Percentiles rank a stretch among this genome's conserved stretches.
phyloP scores from a whole-genome alignment of 1,140 invertebrate species.

The Ceratina calcarata region DNA sequence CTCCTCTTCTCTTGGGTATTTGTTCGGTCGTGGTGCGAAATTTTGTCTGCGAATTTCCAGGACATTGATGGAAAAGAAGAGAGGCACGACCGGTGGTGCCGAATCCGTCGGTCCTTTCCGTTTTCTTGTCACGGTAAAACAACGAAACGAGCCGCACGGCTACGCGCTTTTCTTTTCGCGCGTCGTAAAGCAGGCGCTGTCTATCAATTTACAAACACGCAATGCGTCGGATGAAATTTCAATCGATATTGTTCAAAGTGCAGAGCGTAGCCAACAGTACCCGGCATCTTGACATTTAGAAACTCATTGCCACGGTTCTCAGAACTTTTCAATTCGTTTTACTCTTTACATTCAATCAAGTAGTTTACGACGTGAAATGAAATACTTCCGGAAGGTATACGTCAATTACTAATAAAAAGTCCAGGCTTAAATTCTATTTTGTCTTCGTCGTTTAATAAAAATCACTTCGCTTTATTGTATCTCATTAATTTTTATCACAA shows the following conservation, averaged over 20 bases:
- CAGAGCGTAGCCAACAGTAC: too few species aligned
- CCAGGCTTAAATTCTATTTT: too few species aligned
- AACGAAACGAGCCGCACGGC: not conserved
- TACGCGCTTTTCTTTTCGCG: not conserved
- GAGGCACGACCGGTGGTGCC: conserved; percentile 6
- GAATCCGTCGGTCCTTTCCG: conserved; percentile 6
- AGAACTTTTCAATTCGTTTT: too few species aligned
- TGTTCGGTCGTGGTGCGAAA: conserved; percentile 44
- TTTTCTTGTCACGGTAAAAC: conserved; percentile 2
- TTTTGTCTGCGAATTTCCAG: conserved; percentile 46
- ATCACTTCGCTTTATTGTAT: not conserved
- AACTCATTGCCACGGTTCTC: too few species aligned
- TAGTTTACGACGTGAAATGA: too few species aligned
- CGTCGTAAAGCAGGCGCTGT: not conserved
- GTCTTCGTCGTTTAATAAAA: not conserved
- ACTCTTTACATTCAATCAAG: too few species aligned
- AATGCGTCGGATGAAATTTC: too few species aligned
- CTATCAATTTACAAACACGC: not conserved
- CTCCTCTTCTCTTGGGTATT: conserved; percentile 3
- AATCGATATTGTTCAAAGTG: too few species aligned
- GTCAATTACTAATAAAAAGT: too few species aligned
- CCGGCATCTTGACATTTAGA: too few species aligned
- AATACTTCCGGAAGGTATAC: too few species aligned
- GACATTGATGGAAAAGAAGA: conserved; percentile 41
- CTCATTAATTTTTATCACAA: not conserved